Percentiles rank a stretch among this genome's conserved stretches.
Evolutionary conservation across 2,113 vertebrate genomes (phyloP).

Genomic region (Pavo muticus): DNA sequence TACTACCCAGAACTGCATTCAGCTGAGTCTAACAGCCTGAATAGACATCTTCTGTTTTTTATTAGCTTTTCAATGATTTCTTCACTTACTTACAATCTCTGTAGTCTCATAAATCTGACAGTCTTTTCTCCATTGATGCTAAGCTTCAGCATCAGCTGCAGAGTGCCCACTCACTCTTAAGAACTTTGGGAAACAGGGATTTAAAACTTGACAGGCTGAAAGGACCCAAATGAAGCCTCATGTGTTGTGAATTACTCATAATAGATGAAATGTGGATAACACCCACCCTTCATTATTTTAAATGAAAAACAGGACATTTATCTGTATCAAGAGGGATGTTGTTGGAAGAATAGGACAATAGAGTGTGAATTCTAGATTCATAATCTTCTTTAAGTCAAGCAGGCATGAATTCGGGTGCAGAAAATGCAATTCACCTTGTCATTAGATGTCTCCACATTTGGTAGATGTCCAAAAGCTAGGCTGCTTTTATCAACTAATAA

Average conservation of each 20-base stretch:
- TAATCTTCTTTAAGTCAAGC: neutral
- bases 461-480: neutral
- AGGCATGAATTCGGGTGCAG: neutral
- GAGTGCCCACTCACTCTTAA: neutral
- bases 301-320: neutral
- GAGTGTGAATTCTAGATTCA: neutral
- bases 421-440: neutral
- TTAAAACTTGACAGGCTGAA: neutral
- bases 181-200: neutral
- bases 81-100: neutral
- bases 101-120: neutral
- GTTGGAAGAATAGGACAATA: neutral
- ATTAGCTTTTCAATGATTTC: neutral
- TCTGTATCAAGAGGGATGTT: neutral
- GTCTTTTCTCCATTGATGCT: neutral
- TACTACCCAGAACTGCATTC: neutral
- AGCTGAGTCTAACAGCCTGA: neutral
- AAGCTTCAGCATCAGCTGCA: neutral
- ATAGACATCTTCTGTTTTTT: neutral
- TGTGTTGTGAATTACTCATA: neutral
- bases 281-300: neutral
- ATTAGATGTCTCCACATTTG: neutral
- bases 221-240: neutral
- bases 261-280: neutral
- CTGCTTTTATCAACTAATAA: neutral